Evolutionary conservation across 2,113 vertebrate species (phyloP).

Genomic region (Chauna torquata): DNA sequence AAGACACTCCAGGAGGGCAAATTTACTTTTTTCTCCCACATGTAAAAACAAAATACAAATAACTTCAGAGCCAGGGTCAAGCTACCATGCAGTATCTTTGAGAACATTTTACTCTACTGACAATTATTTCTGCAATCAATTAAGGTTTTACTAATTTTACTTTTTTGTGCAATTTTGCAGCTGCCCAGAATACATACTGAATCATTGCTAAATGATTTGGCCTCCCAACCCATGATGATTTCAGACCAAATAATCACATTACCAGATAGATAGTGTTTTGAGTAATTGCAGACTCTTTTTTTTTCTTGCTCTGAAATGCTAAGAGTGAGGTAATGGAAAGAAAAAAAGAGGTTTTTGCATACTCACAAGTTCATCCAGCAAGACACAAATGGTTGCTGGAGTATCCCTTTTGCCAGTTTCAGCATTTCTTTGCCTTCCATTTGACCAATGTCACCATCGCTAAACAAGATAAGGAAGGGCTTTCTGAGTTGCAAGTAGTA

Average conservation of each 20-base stretch:
- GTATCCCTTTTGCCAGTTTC: slow-evolving; percentile 59
- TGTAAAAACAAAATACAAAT: neutral
- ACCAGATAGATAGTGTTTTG: neutral
- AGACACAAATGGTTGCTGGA: slow-evolving; percentile 65
- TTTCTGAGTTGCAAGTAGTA: slow-evolving; percentile 78
- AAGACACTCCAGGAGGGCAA: neutral
- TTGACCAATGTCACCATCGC: slow-evolving; percentile 74
- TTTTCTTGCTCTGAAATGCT: neutral
- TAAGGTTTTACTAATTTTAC: slow-evolving; percentile 2
- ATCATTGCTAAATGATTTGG: neutral
- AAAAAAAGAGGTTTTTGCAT: neutral
- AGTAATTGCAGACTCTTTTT: neutral
- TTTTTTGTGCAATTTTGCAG: neutral
- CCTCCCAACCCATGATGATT: neutral
- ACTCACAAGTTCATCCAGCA: slow-evolving; percentile 94
- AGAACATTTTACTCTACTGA: neutral
- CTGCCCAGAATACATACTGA: neutral
- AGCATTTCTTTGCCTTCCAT: slow-evolving; percentile 76
- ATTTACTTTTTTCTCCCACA: neutral
- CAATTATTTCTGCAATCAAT: neutral
- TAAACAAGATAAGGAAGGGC: slow-evolving; percentile 89
- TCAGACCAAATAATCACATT: neutral
- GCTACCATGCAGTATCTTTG: neutral
- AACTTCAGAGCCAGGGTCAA: neutral
- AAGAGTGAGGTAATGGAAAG: neutral